Evolutionary conservation across 2,888 invertebrate species (phyloP).

Genomic region (Melangyna quadrimaculata): DNA sequence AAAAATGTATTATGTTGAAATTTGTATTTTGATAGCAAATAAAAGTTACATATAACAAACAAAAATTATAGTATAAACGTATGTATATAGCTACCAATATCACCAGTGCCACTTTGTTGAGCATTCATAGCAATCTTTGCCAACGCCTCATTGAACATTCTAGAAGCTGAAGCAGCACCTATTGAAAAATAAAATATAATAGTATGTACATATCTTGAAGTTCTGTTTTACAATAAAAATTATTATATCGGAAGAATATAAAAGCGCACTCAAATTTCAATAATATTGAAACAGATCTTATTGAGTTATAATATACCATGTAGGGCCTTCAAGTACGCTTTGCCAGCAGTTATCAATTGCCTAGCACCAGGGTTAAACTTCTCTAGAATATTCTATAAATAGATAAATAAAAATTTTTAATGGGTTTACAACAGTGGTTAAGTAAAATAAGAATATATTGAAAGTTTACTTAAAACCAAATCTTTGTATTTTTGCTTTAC

Average conservation of each 20-base stretch:
- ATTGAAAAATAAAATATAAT: conserved; percentile 48
- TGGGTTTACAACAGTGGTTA: not conserved
- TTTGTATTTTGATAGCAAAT: not conserved
- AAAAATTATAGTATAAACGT: not conserved
- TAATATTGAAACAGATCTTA: conserved; percentile 17
- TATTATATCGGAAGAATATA: not conserved
- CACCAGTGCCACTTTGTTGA: conserved; percentile 94
- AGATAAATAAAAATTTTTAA: conserved; percentile 34
- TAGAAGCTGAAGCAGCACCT: conserved; percentile 94
- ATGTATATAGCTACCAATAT: conserved; percentile 88
- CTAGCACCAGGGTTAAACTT: conserved; percentile 97
- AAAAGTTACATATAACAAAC: not conserved
- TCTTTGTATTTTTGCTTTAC: too few species aligned
- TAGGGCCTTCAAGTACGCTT: conserved; percentile 95
- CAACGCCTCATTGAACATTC: conserved; percentile 93
- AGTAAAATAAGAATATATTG: not conserved
- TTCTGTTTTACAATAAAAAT: not conserved
- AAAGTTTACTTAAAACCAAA: too few species aligned
- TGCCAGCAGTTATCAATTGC: conserved; percentile 96
- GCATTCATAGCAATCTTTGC: conserved; percentile 93
- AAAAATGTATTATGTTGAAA: not conserved
- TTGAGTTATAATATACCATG: conserved; percentile 89
- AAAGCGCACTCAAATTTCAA: not conserved
- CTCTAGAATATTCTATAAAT: conserved; percentile 96
- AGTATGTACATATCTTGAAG: not conserved